Evolutionary conservation across 2,113 vertebrate species (phyloP).

Genomic region (Sapajus apella): DNA sequence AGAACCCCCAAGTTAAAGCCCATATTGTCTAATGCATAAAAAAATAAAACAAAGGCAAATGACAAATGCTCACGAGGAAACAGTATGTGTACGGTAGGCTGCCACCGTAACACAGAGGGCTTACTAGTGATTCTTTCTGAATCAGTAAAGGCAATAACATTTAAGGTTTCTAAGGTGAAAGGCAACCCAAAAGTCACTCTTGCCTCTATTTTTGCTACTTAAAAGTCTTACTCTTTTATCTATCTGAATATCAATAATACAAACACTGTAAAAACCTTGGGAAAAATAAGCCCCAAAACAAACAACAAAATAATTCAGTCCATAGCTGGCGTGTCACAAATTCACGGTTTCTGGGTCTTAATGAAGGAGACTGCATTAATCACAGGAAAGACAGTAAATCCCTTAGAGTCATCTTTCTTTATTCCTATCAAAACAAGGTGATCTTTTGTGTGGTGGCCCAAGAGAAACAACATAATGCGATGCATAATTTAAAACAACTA

Average conservation of each 20-base stretch:
- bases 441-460: background rate
- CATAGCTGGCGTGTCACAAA: background rate
- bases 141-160: background rate
- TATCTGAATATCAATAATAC: conserved; percentile 24
- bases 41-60: conserved; percentile 29
- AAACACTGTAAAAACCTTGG: conserved; percentile 2
- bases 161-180: conserved; percentile 48
- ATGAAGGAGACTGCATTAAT: background rate
- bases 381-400: background rate
- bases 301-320: background rate
- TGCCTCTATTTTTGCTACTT: conserved; percentile 5
- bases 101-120: background rate
- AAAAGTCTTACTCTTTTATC: background rate
- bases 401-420: background rate
- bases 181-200: background rate
- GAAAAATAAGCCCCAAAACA: background rate
- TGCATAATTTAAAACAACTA: background rate
- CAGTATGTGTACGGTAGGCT: background rate
- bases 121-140: background rate
- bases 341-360: background rate
- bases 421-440: background rate
- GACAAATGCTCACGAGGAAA: conserved; percentile 20
- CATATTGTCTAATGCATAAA: conserved; percentile 50
- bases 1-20: conserved; percentile 61
- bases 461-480: background rate